Percentiles rank a stretch among this genome's conserved stretches.
These are phyloP conservation scores for Nemotelus pantherinus DNA, from an alignment of 2,888 invertebrate species.

Conservation along the genomic window DNA sequence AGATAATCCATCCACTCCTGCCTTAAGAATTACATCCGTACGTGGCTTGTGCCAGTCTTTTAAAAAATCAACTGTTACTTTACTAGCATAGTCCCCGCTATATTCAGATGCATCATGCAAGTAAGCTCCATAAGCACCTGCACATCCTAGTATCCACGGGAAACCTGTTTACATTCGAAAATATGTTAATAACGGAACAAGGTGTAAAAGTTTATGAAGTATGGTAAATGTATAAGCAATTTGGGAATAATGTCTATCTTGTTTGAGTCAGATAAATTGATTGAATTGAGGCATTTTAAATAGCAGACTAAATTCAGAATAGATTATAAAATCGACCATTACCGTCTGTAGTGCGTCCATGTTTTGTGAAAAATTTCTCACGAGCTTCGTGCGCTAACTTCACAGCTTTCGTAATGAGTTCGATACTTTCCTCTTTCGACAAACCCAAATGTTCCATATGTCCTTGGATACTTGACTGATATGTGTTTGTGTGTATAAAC, in stretches of 20 bases:
- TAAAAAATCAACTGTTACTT: slow-evolving; percentile 73
- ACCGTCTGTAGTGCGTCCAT: neutral
- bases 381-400: slow-evolving; percentile 78
- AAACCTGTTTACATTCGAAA: neutral
- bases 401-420: slow-evolving; percentile 79
- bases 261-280: neutral
- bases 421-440: slow-evolving; percentile 72
- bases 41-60: slow-evolving; percentile 87
- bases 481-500: slow-evolving; percentile 87
- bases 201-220: too few species aligned
- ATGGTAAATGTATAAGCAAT: neutral
- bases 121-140: slow-evolving; percentile 93
- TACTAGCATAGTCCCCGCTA: slow-evolving; percentile 81
- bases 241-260: neutral
- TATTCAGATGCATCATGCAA: slow-evolving; percentile 94
- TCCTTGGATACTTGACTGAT: slow-evolving; percentile 84
- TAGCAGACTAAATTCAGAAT: neutral
- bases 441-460: slow-evolving; percentile 79
- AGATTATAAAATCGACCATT: neutral
- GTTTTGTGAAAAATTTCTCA: slow-evolving; percentile 69
- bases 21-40: slow-evolving; percentile 79
- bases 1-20: slow-evolving; percentile 85
- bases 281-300: too few species aligned
- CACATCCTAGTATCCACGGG: slow-evolving; percentile 74
- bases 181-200: too few species aligned